These are phyloP conservation scores for Acrobeloides nanus DNA, from an alignment of 2,888 invertebrate species.

Conservation along the genomic window DNA sequence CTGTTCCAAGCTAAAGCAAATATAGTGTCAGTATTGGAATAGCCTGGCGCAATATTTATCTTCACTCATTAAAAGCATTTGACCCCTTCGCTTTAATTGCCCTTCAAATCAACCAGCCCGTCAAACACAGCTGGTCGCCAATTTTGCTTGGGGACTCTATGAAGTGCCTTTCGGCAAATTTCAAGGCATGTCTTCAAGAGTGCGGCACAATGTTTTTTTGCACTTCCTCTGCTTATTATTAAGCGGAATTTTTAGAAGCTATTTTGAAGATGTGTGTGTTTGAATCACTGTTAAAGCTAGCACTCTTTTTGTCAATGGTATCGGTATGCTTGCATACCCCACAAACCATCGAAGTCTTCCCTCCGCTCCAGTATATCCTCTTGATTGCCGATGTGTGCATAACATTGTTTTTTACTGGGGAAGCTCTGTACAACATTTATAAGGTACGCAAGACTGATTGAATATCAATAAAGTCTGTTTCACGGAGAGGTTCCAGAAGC, in stretches of 20 bases:
- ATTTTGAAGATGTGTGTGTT: conserved; percentile 24
- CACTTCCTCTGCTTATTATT: background rate
- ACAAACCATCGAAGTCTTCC: conserved; percentile 69
- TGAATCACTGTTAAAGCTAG: conserved; percentile 22
- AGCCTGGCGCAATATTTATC: too few species aligned
- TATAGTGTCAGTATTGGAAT: too few species aligned
- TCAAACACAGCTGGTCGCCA: too few species aligned
- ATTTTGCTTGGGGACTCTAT: too few species aligned
- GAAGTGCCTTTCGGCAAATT: background rate
- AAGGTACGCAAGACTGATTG: too few species aligned
- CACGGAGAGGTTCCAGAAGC: too few species aligned
- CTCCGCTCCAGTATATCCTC: conserved; percentile 62
- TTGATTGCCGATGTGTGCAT: conserved; percentile 82
- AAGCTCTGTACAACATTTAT: conserved; percentile 74
- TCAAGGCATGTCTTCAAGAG: background rate
- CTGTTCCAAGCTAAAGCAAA: too few species aligned
- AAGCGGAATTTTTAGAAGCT: conserved; percentile 16
- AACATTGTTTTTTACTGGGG: conserved; percentile 86
- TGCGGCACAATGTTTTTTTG: background rate
- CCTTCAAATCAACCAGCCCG: too few species aligned
- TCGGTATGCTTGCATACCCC: conserved; percentile 97
- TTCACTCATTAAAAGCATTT: too few species aligned
- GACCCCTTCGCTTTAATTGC: too few species aligned
- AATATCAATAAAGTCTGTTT: too few species aligned
- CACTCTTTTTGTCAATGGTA: conserved; percentile 72